A percentile compares a stretch with the other conserved stretches of the same genome.
These are phyloP conservation scores for Epicampocera succincta DNA, from an alignment of 2,888 invertebrate genomes.

Conservation along the genomic window DNA sequence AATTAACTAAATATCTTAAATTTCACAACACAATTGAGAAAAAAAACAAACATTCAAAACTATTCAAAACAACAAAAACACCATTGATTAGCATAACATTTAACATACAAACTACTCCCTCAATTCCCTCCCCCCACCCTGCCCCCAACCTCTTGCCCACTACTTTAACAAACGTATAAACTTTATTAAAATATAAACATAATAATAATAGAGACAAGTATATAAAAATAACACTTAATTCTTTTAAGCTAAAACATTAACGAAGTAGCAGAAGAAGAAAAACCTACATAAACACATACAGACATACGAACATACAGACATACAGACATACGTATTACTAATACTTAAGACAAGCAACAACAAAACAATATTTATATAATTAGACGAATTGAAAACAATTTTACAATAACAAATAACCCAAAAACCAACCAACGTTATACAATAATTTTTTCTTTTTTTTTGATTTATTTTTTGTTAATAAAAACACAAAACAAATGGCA, in stretches of 20 bases:
- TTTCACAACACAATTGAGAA: constrained; percentile 14
- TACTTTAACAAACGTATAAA: constrained; percentile 50
- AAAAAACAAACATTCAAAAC: constrained; percentile 17
- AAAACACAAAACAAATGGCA: no score
- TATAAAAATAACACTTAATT: constrained; percentile 55
- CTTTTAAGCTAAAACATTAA: constrained; percentile 60
- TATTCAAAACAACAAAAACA: constrained; percentile 36
- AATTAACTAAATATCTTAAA: constrained; percentile 41
- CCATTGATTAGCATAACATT: constrained; percentile 27
- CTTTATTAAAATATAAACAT: constrained; percentile 29
- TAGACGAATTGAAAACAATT: constrained; percentile 27
- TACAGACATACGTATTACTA: constrained; percentile 68
- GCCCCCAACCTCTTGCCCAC: constrained; percentile 4
- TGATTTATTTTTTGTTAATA: no score
- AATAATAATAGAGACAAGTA: no score
- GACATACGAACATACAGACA: no score
- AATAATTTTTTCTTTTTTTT: neutral
- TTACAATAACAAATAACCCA: neutral
- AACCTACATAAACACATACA: constrained; percentile 5
- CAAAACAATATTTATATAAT: constrained; percentile 55
- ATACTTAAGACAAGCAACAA: constrained; percentile 57
- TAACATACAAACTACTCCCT: neutral
- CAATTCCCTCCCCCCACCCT: neutral
- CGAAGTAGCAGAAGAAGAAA: no score
- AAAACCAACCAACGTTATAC: neutral